A percentile compares a stretch with the other conserved stretches of the same genome.
Conservation (phyloP, 2,888 invertebrate genomes). For the Aethes cnicana region DNA sequence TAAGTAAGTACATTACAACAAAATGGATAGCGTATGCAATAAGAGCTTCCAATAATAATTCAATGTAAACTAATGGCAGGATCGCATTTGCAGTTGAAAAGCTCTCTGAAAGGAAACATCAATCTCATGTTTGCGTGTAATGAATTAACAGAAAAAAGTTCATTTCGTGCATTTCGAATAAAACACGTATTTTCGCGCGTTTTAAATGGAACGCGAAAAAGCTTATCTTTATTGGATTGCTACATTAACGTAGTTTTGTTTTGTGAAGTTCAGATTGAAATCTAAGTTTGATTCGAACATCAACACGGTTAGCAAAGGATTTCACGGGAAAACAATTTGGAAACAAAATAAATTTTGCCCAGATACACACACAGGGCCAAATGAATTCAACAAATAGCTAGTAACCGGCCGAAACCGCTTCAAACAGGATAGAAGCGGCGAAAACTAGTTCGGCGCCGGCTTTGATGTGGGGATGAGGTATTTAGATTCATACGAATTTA, state of each 20-base stretch:
- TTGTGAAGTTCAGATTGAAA: background rate
- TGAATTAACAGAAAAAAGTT: too few species aligned
- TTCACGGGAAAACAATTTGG: conserved; percentile 18
- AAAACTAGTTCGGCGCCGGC: conserved; percentile 29
- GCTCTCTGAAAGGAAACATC: too few species aligned
- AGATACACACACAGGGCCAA: conserved; percentile 8
- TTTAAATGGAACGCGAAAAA: too few species aligned
- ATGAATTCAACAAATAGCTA: conserved; percentile 25
- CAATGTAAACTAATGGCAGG: too few species aligned
- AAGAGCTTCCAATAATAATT: too few species aligned
- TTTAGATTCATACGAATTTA: conserved; percentile 22
- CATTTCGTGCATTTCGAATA: too few species aligned
- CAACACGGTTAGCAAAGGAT: conserved; percentile 1
- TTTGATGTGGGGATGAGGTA: conserved; percentile 30
- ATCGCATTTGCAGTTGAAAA: too few species aligned
- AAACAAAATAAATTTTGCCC: conserved; percentile 19
- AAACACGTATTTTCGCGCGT: too few species aligned
- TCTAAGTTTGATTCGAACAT: background rate
- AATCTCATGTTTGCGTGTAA: too few species aligned
- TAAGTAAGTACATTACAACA: conserved; percentile 2
- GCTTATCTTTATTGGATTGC: too few species aligned
- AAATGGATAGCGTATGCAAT: conserved; percentile 6
- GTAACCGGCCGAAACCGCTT: conserved; percentile 27
- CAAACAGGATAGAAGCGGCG: conserved; percentile 19
- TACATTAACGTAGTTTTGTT: background rate